Percentiles rank a stretch among this genome's conserved stretches.
Evolutionary conservation across 2,113 vertebrate genomes (phyloP).

Genomic region (Butorides virescens): DNA sequence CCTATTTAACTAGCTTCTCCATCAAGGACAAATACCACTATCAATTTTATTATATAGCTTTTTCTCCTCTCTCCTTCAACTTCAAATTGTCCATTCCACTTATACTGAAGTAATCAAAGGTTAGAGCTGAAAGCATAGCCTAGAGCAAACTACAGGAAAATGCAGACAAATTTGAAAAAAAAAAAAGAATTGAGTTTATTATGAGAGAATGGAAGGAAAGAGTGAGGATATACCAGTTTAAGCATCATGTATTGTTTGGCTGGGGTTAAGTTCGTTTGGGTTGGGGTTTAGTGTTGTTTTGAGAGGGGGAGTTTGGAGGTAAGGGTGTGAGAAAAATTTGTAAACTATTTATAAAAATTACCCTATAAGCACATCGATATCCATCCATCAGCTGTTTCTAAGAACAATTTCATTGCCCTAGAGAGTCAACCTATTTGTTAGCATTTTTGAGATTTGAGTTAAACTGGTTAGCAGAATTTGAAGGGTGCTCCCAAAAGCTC

Average conservation of each 20-base stretch:
- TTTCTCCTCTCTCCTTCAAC: neutral
- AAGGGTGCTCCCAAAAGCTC: neutral
- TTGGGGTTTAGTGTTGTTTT: neutral
- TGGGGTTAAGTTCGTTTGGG: neutral
- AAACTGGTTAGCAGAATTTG: neutral
- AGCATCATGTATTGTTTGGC: neutral
- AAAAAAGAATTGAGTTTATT: neutral
- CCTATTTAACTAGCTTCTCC: neutral
- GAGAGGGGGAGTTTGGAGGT: neutral
- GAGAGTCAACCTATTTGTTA: neutral
- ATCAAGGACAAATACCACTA: neutral
- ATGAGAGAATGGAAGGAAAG: neutral
- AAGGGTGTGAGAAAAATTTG: neutral
- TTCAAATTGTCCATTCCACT: neutral
- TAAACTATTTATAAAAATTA: neutral
- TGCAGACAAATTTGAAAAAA: neutral
- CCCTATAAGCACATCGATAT: neutral
- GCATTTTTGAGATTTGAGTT: neutral
- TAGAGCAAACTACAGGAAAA: neutral
- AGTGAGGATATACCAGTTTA: neutral
- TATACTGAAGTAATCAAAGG: neutral
- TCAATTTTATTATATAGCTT: neutral
- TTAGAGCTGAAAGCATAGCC: neutral
- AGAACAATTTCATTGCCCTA: neutral
- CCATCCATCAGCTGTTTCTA: fast-evolving